These are phyloP conservation scores for Anguilla pacifica DNA, from an alignment of 2,797 vertebrate genomes.

Conservation along the genomic window DNA sequence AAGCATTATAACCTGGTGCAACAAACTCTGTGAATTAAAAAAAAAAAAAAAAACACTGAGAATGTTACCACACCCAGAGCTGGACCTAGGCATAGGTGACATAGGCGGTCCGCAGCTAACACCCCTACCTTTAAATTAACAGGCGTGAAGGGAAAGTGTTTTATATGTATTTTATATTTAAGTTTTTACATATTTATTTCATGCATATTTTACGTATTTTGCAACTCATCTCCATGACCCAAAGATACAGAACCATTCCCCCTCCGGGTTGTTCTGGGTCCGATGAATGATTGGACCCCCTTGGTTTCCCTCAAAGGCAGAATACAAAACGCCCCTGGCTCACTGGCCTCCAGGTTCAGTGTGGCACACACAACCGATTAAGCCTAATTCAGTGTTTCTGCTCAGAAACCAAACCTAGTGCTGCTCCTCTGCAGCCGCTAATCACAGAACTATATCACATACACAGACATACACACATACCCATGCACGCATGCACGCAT, in stretches of 20 bases:
- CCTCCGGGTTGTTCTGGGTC: neutral
- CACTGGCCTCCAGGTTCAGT: neutral
- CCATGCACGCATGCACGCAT: neutral
- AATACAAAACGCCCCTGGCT: neutral
- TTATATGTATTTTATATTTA: too few species aligned
- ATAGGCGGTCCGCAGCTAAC: too few species aligned
- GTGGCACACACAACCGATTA: neutral
- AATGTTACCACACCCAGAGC: too few species aligned
- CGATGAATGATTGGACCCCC: neutral
- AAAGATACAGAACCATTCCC: neutral
- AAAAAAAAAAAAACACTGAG: too few species aligned
- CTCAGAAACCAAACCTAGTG: constrained; percentile 23
- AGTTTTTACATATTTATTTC: too few species aligned
- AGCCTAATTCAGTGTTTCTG: constrained; percentile 18
- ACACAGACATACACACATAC: neutral
- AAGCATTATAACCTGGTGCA: too few species aligned
- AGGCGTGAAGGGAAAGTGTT: too few species aligned
- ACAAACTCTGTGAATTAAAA: too few species aligned
- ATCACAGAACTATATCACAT: neutral
- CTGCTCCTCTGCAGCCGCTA: constrained; percentile 1
- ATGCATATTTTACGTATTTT: too few species aligned
- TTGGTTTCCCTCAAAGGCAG: neutral
- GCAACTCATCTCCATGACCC: too few species aligned
- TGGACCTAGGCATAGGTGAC: too few species aligned
- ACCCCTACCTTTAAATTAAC: too few species aligned